phyloP scores from a whole-genome alignment of 2,888 invertebrate species.

The Branchellion lobata region DNA sequence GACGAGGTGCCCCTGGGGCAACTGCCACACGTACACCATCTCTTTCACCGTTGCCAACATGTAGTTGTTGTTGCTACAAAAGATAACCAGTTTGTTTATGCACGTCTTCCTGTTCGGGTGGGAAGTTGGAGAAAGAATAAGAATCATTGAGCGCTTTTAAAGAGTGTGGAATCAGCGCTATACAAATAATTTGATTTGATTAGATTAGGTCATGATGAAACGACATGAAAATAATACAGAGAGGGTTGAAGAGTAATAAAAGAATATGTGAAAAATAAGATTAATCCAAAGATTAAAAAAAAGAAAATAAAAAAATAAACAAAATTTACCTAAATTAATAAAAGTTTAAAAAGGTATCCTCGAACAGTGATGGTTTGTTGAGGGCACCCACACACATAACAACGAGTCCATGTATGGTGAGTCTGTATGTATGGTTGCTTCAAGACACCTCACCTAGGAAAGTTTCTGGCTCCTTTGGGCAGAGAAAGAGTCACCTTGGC shows the following conservation, averaged over 20 bases:
- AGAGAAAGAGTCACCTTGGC: constrained; percentile 56
- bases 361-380: too few species aligned
- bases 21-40: constrained; percentile 89
- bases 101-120: constrained; percentile 30
- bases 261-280: too few species aligned
- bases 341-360: not conserved
- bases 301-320: too few species aligned
- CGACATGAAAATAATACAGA: too few species aligned
- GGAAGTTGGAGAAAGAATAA: not conserved
- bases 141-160: not conserved
- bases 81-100: constrained; percentile 78
- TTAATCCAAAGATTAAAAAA: too few species aligned
- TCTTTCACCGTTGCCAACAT: constrained; percentile 92
- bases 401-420: too few species aligned
- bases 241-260: too few species aligned
- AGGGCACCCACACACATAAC: too few species aligned
- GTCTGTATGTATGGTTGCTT: too few species aligned
- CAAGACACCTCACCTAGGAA: constrained; percentile 77
- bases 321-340: not conserved
- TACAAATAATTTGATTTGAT: too few species aligned
- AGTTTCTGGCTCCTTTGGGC: constrained; percentile 77
- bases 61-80: constrained; percentile 84
- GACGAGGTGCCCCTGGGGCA: constrained; percentile 72
- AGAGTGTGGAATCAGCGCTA: too few species aligned
- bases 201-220: too few species aligned